Conservation (phyloP, 2,888 invertebrate species). For the Biston stratarius region DNA sequence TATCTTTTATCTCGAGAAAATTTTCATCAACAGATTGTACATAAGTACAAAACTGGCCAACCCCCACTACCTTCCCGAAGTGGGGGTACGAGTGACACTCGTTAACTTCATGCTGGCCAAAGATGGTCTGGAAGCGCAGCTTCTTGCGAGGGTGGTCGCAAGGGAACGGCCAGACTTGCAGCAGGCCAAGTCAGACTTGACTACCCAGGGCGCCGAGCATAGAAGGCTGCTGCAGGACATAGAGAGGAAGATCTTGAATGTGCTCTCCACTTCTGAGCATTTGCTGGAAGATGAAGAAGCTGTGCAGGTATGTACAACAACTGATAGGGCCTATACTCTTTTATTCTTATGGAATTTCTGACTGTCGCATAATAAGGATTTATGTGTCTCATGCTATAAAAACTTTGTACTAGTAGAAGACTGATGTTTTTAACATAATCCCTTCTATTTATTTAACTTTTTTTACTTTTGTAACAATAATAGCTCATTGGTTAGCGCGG, state of each 20-base stretch:
- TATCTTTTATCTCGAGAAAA: constrained; percentile 10
- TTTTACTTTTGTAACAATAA: too few species aligned
- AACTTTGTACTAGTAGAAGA: too few species aligned
- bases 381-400: too few species aligned
- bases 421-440: too few species aligned
- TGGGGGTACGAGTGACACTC: constrained; percentile 95
- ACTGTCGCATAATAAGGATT: too few species aligned
- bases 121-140: constrained; percentile 95
- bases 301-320: constrained; percentile 83
- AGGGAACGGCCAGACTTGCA: constrained; percentile 96
- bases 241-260: constrained; percentile 94
- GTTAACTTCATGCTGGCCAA: constrained; percentile 97
- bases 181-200: constrained; percentile 94
- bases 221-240: constrained; percentile 94
- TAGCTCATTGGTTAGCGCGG: too few species aligned
- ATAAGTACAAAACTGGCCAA: constrained; percentile 97
- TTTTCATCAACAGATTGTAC: constrained; percentile 89
- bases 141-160: constrained; percentile 96
- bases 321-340: too few species aligned
- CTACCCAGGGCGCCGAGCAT: constrained; percentile 95
- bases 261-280: constrained; percentile 81
- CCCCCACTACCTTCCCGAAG: constrained; percentile 97
- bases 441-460: too few species aligned
- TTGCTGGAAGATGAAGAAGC: constrained; percentile 96
- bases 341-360: too few species aligned